These are phyloP conservation scores for Menidia beryllina DNA, from an alignment of 2,113 vertebrate species.

Conservation along the genomic window DNA sequence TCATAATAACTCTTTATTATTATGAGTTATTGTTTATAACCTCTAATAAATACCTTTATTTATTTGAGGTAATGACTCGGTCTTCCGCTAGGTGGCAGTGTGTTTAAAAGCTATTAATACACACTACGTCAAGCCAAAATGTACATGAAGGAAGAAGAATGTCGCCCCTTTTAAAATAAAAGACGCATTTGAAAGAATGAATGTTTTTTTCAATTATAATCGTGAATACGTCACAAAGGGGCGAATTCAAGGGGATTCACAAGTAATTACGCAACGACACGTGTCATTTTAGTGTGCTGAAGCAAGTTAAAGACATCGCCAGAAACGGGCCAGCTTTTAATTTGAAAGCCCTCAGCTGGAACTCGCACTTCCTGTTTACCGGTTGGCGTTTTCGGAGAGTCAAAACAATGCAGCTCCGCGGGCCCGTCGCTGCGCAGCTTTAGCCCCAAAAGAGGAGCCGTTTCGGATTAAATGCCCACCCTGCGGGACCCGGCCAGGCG, in stretches of 20 bases:
- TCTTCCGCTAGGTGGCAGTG: neutral
- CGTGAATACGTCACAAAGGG: rapidly evolving
- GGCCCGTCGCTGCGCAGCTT: neutral
- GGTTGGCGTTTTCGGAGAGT: too few relatives aligned
- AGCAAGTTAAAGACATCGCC: neutral
- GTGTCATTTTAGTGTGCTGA: neutral
- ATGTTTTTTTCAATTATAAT: neutral
- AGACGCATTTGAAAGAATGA: too few relatives aligned
- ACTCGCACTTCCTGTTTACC: neutral
- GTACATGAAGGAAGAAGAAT: neutral
- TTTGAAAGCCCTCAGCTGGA: neutral
- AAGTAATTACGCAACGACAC: too few relatives aligned
- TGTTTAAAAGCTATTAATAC: neutral
- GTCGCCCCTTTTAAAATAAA: slow-evolving; percentile 1
- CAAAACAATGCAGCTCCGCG: slow-evolving; percentile 34
- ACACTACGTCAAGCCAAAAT: neutral
- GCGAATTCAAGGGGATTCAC: too few relatives aligned
- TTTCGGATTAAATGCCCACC: neutral
- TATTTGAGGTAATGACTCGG: too few relatives aligned
- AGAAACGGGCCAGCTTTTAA: neutral
- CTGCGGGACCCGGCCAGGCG: rapidly evolving
- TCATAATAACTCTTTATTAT: too few relatives aligned
- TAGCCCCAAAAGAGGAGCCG: neutral
- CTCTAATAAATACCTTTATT: too few relatives aligned
- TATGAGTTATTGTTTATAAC: too few relatives aligned